phyloP scores from a whole-genome alignment of 2,113 vertebrate genomes.

The Tapirus terrestris region DNA sequence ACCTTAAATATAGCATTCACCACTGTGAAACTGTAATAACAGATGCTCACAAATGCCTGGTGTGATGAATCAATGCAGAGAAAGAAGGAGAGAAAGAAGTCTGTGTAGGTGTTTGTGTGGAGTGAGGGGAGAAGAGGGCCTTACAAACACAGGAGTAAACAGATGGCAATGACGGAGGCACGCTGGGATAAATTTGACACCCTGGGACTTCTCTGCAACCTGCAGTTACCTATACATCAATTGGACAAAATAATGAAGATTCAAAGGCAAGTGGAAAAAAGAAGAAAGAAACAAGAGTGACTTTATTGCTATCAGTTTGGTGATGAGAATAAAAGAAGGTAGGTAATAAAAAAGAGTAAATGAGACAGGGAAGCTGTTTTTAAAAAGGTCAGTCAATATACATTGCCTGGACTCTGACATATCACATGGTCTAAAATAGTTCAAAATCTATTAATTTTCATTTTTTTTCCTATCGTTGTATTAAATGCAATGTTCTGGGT shows the following conservation, averaged over 20 bases:
- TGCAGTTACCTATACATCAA: constrained; percentile 16
- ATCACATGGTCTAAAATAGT: not conserved
- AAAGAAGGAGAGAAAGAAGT: constrained; percentile 28
- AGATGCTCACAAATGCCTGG: constrained; percentile 56
- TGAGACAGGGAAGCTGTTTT: constrained; percentile 15
- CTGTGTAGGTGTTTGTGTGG: not conserved
- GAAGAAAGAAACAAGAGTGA: not conserved
- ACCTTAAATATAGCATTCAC: constrained; percentile 68
- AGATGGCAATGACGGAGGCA: not conserved
- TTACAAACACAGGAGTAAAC: not conserved
- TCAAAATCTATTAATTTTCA: not conserved
- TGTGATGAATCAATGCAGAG: constrained; percentile 55
- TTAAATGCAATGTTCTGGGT: not conserved
- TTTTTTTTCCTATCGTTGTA: not conserved
- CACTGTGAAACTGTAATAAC: constrained; percentile 40
- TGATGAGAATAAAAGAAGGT: constrained; percentile 35
- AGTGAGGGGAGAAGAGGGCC: rapidly evolving
- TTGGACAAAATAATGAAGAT: constrained; percentile 29
- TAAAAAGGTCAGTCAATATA: constrained; percentile 43
- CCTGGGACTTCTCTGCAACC: constrained; percentile 28
- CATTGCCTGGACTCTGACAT: not conserved
- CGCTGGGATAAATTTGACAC: not conserved
- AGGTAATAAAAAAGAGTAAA: constrained; percentile 53
- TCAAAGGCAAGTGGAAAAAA: constrained; percentile 39
- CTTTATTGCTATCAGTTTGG: not conserved